Percentiles rank a stretch among this genome's conserved stretches.
Conservation (phyloP, 2,113 vertebrate genomes). For the Aegotheles bennettii region DNA sequence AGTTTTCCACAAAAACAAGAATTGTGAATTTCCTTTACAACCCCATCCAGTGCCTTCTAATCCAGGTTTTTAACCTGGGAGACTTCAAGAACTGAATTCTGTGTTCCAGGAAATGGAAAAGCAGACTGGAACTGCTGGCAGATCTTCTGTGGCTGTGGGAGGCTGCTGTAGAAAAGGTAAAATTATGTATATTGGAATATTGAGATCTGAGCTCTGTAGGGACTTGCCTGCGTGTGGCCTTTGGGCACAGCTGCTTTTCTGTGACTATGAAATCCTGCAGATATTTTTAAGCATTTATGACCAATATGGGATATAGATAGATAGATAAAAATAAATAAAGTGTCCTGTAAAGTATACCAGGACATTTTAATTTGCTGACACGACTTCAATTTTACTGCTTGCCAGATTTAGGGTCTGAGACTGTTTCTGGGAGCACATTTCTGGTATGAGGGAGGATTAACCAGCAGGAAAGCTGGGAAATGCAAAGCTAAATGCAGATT, state of each 20-base stretch:
- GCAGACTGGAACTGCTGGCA: background rate
- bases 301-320: background rate
- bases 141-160: background rate
- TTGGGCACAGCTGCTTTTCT: background rate
- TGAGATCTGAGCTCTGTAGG: background rate
- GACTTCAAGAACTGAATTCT: background rate
- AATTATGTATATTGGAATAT: background rate
- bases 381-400: background rate
- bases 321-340: background rate
- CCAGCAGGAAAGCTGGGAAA: background rate
- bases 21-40: background rate
- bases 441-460: background rate
- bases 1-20: background rate
- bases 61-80: background rate
- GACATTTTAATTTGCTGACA: background rate
- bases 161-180: background rate
- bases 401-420: background rate
- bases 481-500: background rate
- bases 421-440: background rate
- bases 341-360: background rate
- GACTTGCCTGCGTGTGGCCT: background rate
- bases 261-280: background rate
- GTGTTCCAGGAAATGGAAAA: background rate
- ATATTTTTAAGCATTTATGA: background rate
- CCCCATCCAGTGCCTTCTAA: background rate